Conservation (phyloP, 2,888 invertebrate genomes). For the Tetragnatha montana region DNA sequence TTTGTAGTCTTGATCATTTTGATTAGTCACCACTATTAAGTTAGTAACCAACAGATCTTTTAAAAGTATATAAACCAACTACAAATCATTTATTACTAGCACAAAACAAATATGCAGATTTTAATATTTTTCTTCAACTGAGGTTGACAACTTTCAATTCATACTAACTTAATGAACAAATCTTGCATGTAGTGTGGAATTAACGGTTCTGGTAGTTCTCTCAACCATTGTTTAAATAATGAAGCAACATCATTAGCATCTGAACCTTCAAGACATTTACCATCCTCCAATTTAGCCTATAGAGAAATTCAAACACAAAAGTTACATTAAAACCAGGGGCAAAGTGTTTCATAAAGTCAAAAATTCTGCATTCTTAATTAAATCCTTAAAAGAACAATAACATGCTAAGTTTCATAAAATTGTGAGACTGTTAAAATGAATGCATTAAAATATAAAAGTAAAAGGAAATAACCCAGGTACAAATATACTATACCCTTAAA, state of each 20-base stretch:
- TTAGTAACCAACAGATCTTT: too few species aligned
- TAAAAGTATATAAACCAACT: too few species aligned
- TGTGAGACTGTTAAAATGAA: not conserved
- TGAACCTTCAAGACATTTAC: constrained; percentile 82
- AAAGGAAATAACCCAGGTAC: too few species aligned
- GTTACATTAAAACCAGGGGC: not conserved
- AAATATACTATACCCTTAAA: constrained; percentile 80
- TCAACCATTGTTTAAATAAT: constrained; percentile 88
- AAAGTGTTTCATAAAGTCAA: not conserved
- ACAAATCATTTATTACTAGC: too few species aligned
- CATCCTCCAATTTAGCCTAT: constrained; percentile 83
- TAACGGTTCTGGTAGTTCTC: constrained; percentile 89
- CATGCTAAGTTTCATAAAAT: not conserved
- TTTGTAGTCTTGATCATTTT: too few species aligned
- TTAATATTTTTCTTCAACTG: too few species aligned
- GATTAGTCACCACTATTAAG: too few species aligned
- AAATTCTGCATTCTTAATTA: not conserved
- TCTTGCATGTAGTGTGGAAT: constrained; percentile 86
- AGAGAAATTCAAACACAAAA: constrained; percentile 64
- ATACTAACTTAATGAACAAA: constrained; percentile 80
- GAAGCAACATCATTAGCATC: constrained; percentile 90
- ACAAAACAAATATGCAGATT: too few species aligned
- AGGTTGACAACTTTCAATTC: too few species aligned
- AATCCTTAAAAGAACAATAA: not conserved
- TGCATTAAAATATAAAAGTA: not conserved